Base-by-base conservation (phyloP, 2,113 vertebrate genomes). In the Ammospiza nelsoni region DNA sequence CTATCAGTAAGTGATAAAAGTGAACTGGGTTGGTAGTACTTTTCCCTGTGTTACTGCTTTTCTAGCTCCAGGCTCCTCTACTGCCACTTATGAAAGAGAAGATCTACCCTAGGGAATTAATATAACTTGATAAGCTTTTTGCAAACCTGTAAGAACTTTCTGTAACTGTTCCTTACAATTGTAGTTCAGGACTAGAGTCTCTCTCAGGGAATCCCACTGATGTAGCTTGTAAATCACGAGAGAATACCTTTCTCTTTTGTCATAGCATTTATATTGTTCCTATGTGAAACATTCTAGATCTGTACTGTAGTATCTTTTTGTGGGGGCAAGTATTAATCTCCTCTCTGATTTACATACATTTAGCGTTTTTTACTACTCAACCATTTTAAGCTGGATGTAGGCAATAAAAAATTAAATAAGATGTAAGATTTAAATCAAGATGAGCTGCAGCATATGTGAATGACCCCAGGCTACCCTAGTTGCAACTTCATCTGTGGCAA, bases 181-280 rank as follows among this genome's bases (percentile, higher is more conserved):
- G 11, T 66, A 74, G 35, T 74, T 39, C 22, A 66, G 37, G 48
- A 59, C 21, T 68, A 9, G 43, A 63, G 23, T 68, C 4, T 82
- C 11, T 85, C 12, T n/a, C 37, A 48, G 74, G n/a, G 29, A 79
- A 35, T 88, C 14, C 10, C 6, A 10, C 4, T 62, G 65, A 39
- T 0, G 0, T 41, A 49, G 43, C 43, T 75, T 12, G 0, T 20
- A 74, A 91, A n/a, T 51, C 28, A 31, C 12, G 52, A 48, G 27
- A 59, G 25, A 74, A 54, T 48, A 19, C 6, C 18, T 81, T 62
- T 52, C 4, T 65, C 43, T 75, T 73, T 80, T 92, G 29, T 62
- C 15, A 44, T 17, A 75, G 18, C 10, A 33, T 13, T 63, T 79
- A 17, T 21, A 22, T 25, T 49, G 27, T 51, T 74, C 11, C 48